Base-by-base conservation (phyloP, 2,888 invertebrate genomes). In the Pollenia amentaria region DNA sequence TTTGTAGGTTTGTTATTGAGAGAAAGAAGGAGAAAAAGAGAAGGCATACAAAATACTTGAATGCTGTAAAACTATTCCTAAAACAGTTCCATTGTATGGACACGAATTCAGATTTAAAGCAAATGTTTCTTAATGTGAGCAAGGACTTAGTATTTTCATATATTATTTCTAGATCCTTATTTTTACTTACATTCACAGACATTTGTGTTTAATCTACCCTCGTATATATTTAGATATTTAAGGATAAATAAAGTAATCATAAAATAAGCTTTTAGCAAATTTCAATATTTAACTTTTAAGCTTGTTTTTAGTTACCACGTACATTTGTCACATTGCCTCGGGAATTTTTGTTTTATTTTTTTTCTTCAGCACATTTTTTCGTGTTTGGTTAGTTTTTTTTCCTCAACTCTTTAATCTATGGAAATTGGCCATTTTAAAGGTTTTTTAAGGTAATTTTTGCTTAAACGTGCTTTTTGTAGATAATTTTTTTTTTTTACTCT, bases 371-470 rank as follows among this genome's bases (percentile, higher is more conserved):
- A 18, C 29, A 42, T 51, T 46, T 44, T 16, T 38, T 16, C 2
- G 11, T 42, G 6, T 48, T 42, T 44, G 62, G 18, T 72, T 53
- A 7, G 7, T 12, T 60, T 72, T 51, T 65, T 76, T 29, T 69
- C 29, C 10, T 70, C 21, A 65, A 65, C 53, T 72, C 29, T 75
- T 42, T 55, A 80, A 84, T 77, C 80, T 64, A 84, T 81, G 80
- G 80, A 77, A 87, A 87, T 84, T 87, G 84, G 48, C 80, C 42
- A 84, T 84, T 80, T 87, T 55, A 80, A 73, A 81, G 84, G 81
- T 57, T 81, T 84, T 29, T 29, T 77, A 69, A 81, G 65, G 29
- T 53, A 65, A 76, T 55, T 76, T 82, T 76, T 72, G 53, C 48
- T 38, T 38, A 80, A 80, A 87, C 83, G 86, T 87, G 86, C 86